These are phyloP conservation scores for Lamellibrachia columna DNA, from an alignment of 2,888 invertebrate genomes.

Conservation along the genomic window DNA sequence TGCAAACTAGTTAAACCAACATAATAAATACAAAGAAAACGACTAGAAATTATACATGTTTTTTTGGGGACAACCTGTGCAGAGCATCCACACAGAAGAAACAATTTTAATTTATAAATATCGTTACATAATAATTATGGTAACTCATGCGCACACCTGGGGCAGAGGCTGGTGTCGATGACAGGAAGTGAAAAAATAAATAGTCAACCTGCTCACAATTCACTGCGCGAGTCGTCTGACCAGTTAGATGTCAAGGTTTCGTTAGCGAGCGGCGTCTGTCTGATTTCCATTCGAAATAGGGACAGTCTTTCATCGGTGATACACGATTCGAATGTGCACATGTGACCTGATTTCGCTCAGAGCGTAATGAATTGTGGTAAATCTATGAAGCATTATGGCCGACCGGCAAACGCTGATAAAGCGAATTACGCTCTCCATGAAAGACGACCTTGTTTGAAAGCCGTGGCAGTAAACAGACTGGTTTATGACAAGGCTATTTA, in stretches of 20 bases:
- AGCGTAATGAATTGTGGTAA: constrained; percentile 6
- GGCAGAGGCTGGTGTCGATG: neutral
- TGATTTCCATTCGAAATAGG: neutral
- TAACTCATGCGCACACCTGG: too few species aligned
- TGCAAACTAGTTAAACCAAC: too few species aligned
- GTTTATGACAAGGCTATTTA: too few species aligned
- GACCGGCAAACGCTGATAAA: neutral
- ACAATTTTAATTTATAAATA: too few species aligned
- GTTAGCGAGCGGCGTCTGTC: neutral
- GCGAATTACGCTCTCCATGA: neutral
- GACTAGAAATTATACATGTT: too few species aligned
- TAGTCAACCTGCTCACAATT: too few species aligned
- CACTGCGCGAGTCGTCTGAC: too few species aligned
- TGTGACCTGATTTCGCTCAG: neutral
- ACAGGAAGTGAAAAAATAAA: neutral
- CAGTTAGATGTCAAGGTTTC: neutral
- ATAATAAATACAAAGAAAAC: too few species aligned
- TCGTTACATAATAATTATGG: too few species aligned
- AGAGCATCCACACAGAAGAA: too few species aligned
- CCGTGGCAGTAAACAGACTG: neutral
- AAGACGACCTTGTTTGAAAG: neutral
- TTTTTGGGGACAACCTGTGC: too few species aligned
- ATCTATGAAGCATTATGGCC: neutral
- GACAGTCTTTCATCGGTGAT: neutral
- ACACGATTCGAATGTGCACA: neutral